These are phyloP conservation scores for Piprites chloris DNA, from an alignment of 2,113 vertebrate genomes.

Conservation along the genomic window DNA sequence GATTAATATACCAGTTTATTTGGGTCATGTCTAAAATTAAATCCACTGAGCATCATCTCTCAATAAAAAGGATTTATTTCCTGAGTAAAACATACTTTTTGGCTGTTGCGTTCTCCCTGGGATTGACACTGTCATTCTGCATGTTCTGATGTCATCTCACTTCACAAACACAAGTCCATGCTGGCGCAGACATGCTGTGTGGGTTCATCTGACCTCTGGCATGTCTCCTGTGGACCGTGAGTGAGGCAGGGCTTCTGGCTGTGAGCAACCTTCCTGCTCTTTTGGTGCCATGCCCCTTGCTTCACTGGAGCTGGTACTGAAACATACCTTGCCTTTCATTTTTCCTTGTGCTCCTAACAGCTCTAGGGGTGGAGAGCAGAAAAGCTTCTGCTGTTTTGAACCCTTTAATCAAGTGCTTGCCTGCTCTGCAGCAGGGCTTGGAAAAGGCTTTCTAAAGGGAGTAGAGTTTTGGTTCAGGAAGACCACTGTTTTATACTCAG, in stretches of 20 bases:
- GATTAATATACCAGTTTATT: background rate
- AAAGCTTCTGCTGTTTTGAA: background rate
- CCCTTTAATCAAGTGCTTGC: fast-evolving
- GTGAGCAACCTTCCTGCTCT: background rate
- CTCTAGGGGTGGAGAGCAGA: background rate
- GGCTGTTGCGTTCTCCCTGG: background rate
- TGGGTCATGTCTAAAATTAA: background rate
- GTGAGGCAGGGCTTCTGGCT: background rate
- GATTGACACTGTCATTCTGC: background rate
- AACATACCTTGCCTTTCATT: fast-evolving
- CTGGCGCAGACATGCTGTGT: fast-evolving
- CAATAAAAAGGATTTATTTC: background rate
- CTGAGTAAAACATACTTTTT: background rate
- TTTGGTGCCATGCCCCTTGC: fast-evolving
- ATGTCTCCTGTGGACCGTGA: fast-evolving
- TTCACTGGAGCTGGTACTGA: background rate
- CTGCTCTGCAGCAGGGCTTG: background rate
- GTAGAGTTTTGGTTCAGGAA: background rate
- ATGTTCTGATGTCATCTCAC: background rate
- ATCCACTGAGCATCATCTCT: background rate
- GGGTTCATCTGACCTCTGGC: fast-evolving
- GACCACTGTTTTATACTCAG: background rate
- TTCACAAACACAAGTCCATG: background rate
- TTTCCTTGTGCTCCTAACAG: background rate
- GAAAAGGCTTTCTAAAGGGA: background rate